Evolutionary conservation across 1,140 invertebrate species (phyloP).

Genomic region (Stegodyphus dumicola): DNA sequence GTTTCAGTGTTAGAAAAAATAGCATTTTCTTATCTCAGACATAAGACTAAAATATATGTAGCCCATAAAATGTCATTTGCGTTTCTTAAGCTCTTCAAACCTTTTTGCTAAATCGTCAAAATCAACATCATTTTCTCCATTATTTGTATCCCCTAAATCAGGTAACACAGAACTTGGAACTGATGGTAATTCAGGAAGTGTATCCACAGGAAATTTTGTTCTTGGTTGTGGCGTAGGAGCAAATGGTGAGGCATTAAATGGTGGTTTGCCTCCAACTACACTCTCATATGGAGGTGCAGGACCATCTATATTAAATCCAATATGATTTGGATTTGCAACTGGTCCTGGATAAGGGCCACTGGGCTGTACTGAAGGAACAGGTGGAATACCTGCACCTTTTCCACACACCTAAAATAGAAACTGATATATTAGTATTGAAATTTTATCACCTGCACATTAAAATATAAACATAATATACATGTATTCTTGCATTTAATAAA

Average conservation of each 20-base stretch:
- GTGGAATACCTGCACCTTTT: constrained; percentile 6
- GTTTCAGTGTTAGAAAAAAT: no score
- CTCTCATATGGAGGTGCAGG: constrained; percentile 62
- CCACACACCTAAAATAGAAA: constrained; percentile 4
- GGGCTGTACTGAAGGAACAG: constrained; percentile 48
- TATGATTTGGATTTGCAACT: constrained; percentile 30
- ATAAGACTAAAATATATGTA: no score
- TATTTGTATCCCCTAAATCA: constrained; percentile 66
- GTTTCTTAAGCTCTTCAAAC: constrained; percentile 95
- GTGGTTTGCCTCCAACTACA: constrained; percentile 45
- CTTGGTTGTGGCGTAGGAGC: constrained; percentile 13
- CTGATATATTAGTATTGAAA: no score
- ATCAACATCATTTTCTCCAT: constrained; percentile 83
- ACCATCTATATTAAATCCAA: constrained; percentile 52
- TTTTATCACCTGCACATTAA: no score
- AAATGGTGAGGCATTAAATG: not conserved
- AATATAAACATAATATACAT: no score
- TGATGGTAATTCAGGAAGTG: constrained; percentile 59
- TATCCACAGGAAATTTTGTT: constrained; percentile 47
- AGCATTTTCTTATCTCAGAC: no score
- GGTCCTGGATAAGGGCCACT: constrained; percentile 42
- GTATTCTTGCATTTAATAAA: no score
- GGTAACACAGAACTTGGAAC: constrained; percentile 71
- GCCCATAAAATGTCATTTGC: constrained; percentile 74
- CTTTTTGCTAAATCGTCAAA: constrained; percentile 93